Base-by-base conservation (phyloP, 2,888 invertebrate species). In the Pardosa pseudoannulata region DNA sequence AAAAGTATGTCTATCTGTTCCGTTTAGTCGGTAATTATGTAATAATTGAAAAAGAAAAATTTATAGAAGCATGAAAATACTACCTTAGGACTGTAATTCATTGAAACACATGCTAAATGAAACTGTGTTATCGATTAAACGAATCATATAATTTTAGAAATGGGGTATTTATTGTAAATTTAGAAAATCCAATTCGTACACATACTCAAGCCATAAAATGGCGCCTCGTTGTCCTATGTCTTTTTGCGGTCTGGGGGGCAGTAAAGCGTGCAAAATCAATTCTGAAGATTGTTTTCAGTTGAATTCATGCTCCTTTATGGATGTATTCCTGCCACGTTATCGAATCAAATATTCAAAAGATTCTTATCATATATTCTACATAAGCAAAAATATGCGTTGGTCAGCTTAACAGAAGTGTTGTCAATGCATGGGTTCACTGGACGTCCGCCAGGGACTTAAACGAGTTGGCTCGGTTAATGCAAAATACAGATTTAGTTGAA, bases 301-400 rank as follows among this genome's bases (percentile, higher is more conserved):
- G 39, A 64, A 39, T 23, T 50, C 31, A 62, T 46, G 31, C 29
- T 29, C 56, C 64, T 68, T 56, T 64, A 32, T 70, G 31, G 46
- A 76, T 76, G 65, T 76, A 82, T 82, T 82, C 82, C 39, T 31
- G 28, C 75, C 82, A 82, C 82, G 82, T 82, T 46, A 62, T 41
- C 31, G 46, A 71, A 76, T 76, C 31, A 82, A 82, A 82, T 82
- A 82, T 82, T 82, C 64, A 82, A 82, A 64, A 56, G 73, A 29
- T 72, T 82, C 71, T 76, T 82, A 81, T 50, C 71, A 82, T 72
- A 72, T 75, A 76, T 76, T 75, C 76, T 76, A 65, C 70, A 82
- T 71, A 71, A 82, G 41, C 62, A 50, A 46, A 65, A 76, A 74
- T 74, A 23, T 32, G 16, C 36, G 62, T 68, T 64, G 73, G 32